Conservation (phyloP, 2,797 vertebrate genomes). For the Eospalax fontanierii region DNA sequence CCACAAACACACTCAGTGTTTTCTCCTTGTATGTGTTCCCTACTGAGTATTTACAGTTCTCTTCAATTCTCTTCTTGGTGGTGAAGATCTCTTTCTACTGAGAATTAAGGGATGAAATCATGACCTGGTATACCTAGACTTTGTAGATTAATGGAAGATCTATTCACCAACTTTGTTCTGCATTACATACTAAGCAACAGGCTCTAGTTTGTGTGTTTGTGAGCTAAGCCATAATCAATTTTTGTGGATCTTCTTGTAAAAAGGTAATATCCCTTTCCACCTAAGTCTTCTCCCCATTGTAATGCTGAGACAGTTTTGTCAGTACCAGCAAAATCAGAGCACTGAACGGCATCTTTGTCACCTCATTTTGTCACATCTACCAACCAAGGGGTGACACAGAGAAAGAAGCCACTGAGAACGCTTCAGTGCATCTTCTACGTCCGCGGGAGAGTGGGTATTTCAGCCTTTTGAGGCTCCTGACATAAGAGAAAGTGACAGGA, state of each 20-base stretch:
- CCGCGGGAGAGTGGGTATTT: background rate
- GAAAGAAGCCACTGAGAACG: background rate
- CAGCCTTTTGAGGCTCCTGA: background rate
- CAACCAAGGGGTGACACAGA: background rate
- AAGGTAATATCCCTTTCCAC: background rate
- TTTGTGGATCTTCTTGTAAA: background rate
- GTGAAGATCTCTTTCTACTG: conserved; percentile 30
- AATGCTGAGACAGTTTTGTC: background rate
- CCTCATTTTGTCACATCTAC: background rate
- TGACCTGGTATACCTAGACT: background rate
- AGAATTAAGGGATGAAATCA: background rate
- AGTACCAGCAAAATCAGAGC: background rate
- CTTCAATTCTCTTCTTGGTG: background rate
- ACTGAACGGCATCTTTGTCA: background rate
- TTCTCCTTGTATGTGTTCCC: background rate
- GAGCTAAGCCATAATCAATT: background rate
- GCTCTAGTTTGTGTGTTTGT: background rate
- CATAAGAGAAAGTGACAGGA: background rate
- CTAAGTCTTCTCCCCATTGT: background rate
- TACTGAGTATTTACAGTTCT: background rate
- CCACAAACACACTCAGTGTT: background rate
- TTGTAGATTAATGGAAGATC: background rate
- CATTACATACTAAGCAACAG: too few species aligned
- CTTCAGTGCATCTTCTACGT: background rate
- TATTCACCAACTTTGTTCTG: background rate